Percentiles rank a stretch among this genome's conserved stretches.
Evolutionary conservation across 2,797 vertebrate species (phyloP).

Genomic region (Labeo calbasu): DNA sequence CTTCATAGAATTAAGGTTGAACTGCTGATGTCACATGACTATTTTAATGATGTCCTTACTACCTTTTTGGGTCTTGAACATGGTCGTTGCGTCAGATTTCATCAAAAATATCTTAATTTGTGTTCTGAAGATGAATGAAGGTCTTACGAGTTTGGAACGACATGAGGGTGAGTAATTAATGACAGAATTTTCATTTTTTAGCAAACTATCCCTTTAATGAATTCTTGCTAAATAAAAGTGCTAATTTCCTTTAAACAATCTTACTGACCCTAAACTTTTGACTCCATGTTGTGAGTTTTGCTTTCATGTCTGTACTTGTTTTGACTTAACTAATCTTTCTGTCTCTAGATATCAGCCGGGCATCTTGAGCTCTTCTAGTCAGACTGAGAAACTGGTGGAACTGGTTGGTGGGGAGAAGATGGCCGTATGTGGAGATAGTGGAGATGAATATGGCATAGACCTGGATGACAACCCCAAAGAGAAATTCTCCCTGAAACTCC

Average conservation of each 20-base stretch:
- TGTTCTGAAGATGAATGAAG: too few species aligned
- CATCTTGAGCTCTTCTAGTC: slow-evolving; percentile 73
- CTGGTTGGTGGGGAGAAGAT: slow-evolving; percentile 80
- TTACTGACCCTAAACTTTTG: neutral
- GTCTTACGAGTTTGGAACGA: too few species aligned
- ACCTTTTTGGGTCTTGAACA: too few species aligned
- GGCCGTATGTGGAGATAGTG: slow-evolving; percentile 72
- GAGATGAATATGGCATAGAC: slow-evolving; percentile 68
- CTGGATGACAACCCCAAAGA: slow-evolving; percentile 69
- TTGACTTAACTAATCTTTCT: neutral
- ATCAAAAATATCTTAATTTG: too few species aligned
- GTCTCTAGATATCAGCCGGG: slow-evolving; percentile 87
- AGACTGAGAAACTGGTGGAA: slow-evolving; percentile 84
- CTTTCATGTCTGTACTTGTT: neutral
- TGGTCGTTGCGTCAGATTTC: too few species aligned
- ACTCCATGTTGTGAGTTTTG: neutral
- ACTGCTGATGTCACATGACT: too few species aligned
- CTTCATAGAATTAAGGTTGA: too few species aligned
- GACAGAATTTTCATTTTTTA: too few species aligned
- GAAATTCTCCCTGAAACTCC: slow-evolving; percentile 67
- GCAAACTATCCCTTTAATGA: too few species aligned
- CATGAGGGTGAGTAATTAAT: too few species aligned
- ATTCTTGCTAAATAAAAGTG: neutral
- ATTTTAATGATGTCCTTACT: too few species aligned
- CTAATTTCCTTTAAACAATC: neutral